phyloP scores from a whole-genome alignment of 2,888 invertebrate species.

The Stenolophus ochropezus region DNA sequence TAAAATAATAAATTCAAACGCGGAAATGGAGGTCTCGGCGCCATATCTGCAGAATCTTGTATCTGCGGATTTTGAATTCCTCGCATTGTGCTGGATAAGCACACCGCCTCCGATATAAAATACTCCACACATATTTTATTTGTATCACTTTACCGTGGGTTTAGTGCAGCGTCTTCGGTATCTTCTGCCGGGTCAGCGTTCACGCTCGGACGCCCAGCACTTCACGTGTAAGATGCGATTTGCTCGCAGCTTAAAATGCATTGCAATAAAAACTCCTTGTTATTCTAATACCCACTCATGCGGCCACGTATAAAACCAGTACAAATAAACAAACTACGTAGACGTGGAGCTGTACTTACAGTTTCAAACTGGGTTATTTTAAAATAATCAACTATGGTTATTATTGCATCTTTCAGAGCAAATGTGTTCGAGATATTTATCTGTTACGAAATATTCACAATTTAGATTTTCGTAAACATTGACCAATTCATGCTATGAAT shows the following conservation, averaged over 20 bases:
- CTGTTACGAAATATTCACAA: too few species aligned
- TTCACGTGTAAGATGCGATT: constrained; percentile 4
- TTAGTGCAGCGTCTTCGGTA: not conserved
- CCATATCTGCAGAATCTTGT: too few species aligned
- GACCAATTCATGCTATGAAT: too few species aligned
- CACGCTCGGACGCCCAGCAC: not conserved
- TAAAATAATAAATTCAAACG: too few species aligned
- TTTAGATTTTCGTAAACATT: too few species aligned
- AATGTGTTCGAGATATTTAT: too few species aligned
- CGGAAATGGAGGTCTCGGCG: too few species aligned
- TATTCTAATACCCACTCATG: constrained; percentile 13
- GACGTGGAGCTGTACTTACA: too few species aligned
- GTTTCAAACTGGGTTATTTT: too few species aligned
- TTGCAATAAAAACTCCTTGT: constrained; percentile 3
- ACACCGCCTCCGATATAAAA: not conserved
- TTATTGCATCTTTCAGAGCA: too few species aligned
- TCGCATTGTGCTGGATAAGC: not conserved
- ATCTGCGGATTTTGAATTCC: not conserved
- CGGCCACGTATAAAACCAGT: not conserved
- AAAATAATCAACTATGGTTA: too few species aligned
- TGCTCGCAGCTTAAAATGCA: not conserved
- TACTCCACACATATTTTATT: not conserved
- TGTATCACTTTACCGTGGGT: not conserved
- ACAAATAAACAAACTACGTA: not conserved
- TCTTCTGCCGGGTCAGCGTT: not conserved